Evolutionary conservation across 2,113 vertebrate genomes (phyloP).

Genomic region (Lagopus leucura): DNA sequence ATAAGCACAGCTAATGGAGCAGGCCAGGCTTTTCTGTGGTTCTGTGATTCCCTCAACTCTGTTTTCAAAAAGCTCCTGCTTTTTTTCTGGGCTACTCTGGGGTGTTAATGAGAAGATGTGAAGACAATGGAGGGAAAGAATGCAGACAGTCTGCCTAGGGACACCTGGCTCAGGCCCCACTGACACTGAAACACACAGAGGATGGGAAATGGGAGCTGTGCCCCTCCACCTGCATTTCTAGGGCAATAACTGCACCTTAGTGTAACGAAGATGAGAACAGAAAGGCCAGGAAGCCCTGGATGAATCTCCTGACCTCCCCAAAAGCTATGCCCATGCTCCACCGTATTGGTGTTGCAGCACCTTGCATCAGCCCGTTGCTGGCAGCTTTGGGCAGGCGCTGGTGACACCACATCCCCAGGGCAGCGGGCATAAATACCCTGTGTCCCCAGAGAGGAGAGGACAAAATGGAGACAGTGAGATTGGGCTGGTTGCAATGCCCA

Average conservation of each 20-base stretch:
- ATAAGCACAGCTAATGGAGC: not conserved
- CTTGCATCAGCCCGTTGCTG: not conserved
- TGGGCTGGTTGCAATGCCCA: not conserved
- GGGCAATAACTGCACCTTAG: not conserved
- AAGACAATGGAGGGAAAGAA: not conserved
- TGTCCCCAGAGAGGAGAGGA: not conserved
- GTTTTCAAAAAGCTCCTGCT: not conserved
- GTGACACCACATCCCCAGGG: not conserved
- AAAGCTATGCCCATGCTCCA: not conserved
- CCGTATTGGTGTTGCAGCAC: not conserved
- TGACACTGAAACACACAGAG: rapidly evolving
- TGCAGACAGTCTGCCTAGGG: not conserved
- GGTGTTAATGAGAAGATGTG: not conserved
- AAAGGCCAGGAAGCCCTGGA: not conserved
- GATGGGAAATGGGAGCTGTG: not conserved
- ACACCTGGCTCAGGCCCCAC: not conserved
- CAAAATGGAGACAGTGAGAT: not conserved
- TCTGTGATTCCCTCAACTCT: not conserved
- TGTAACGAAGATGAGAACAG: not conserved
- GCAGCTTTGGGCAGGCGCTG: not conserved
- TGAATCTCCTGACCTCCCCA: not conserved
- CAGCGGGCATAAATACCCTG: not conserved
- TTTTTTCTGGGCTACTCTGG: rapidly evolving
- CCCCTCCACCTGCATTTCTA: not conserved
- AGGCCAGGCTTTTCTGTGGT: not conserved